Evolutionary conservation across 92 coral and sea anemone species (phyloP), one percentile per base, ranked within the genome.

Genomic region (Epizoanthus rinbou): DNA sequence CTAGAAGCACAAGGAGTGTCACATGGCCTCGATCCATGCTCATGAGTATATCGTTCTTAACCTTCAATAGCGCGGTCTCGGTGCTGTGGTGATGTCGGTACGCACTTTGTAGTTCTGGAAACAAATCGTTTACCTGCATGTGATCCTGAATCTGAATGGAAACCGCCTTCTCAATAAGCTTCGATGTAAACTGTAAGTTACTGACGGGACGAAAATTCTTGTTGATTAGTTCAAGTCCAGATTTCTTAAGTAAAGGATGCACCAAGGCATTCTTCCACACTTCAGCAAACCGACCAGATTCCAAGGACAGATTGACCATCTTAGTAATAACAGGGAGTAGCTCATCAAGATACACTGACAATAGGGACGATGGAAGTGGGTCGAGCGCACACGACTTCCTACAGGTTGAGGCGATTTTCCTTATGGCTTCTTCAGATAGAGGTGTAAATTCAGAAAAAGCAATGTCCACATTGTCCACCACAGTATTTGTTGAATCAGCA

Each of bases 81-180:
- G 80, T 74, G 16, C 80, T 74, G 65, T 6, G 62, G 33, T 18
- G 1, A 9, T 15, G 63, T 2, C 80, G 53, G 15, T 47, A 74
- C 0, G 64, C 56, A 19, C 64, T 22, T 21, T 85, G 84, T 5
- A 37, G 13, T 5, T 60, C 62, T 25, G 84, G 88, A 63, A 62
- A 85, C 8, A 85, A 1, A 1, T 57, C 8, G 25, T 75, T 65
- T 6, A 21, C 14, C 39, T 15, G 25, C 88, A 85, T 85, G 25
- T 75, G 88, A 0, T 21, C 28, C 8, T 85, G 84, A 17, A 69
- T 85, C 81, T 85, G 88, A 7, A 33, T 43, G n/a, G 39, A 64
- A 43, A 85, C 88, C 19, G 84, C 84, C 31, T 75, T 75, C 19
- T 85, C 88, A 16, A 73, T 75, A 8, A 76, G 62, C 37, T 75